Evolutionary conservation across 2,113 vertebrate genomes (phyloP), one percentile per base, ranked within the genome.

Genomic region (Epinephelus cyanopodus): DNA sequence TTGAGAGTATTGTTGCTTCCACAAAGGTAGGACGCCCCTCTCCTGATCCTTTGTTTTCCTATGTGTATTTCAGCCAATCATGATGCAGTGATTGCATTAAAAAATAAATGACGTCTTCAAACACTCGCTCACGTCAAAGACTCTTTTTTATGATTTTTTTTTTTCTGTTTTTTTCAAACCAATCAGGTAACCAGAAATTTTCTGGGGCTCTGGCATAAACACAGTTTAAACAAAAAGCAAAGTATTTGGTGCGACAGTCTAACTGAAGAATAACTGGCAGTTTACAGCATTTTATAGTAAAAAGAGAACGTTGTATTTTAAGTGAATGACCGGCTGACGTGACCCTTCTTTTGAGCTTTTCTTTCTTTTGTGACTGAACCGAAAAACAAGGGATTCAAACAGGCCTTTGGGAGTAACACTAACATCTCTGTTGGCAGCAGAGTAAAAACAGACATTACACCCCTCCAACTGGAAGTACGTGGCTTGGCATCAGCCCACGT

Each of bases 401-500:
- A 33, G 37, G 5, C 89, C 77, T 68, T 23, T 45, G 82, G 86
- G 89, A 78, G 74, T 74, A 25, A 39, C 48, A 27, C 50, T 19
- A 67, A 75, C 83, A 80, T 74, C 78, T 88, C 77, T 57, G 69
- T 50, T 87, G 87, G 86, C 89, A 87, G 45, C 74, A 19, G 39
- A 8, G 6, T 77, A 58, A 88, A 84, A 83, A 65, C 79, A 86
- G 83, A 89, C 70, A 74, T 88, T 57, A 83, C 88, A 82, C 69
- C 86, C 74, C 74, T 79, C 79, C 37, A 29, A 84, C 82, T 74
- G 3, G 73, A 81, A 75, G 58, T 89, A 77, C 81, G 74, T 89
- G 88, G 87, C 18, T 86, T 93, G 89, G 92, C 89, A 90, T 37
- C 54, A 25, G 69, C 77, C 58, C 56, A 77, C 69, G 7, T 68